Evolutionary conservation across 1,140 invertebrate genomes (phyloP), one percentile per base, ranked within the genome.

Genomic region (Drosophila ananassae): DNA sequence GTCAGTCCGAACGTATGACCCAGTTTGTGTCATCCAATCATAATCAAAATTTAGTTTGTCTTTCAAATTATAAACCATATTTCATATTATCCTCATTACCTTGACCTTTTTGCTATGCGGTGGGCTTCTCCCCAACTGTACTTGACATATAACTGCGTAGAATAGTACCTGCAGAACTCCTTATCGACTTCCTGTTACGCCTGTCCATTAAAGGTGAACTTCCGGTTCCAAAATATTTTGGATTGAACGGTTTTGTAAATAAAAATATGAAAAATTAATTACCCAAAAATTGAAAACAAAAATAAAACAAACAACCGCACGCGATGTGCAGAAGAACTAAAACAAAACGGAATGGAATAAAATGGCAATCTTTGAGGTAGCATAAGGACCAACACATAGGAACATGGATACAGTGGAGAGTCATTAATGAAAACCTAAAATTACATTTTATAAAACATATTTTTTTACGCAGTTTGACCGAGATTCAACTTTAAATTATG

Each of bases 331-430:
- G 63, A 79, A 89, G 41, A 89, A 76, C 71, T 82, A 59, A 39
- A 89, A 76, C 71, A 79, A 87, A 87, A 82, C 74, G 66, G 53
- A 89, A 64, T 47, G 17, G 32, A 69, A 69, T 50, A 69, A 71
- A 71, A 25, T 69, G 64, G 25, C 46, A 52, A 67, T 67, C 47
- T 67, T 52, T 25, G n/a, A 59, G 54, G 57, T 66, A 72, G 64
- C 64, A 71, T 66, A 69, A 50, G 21, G n/a, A 41, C 50, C 17
- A 54, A 66, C 34, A 69, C 64, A 44, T 28, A 54, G 6, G 37
- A 46, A 9, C 8, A 9, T 2, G 8, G 9, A 8, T 22, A 69
- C 60, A 64, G 47, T 52, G 10, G 4, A 24, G 9, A 9, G 3
- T 17, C 10, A 0, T 7, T 25, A 50, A 17, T 13, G 24, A 2